A percentile compares a stretch with the other conserved stretches of the same genome.
Conservation (phyloP, 2,113 vertebrate genomes). For the Syrmaticus mikado region DNA sequence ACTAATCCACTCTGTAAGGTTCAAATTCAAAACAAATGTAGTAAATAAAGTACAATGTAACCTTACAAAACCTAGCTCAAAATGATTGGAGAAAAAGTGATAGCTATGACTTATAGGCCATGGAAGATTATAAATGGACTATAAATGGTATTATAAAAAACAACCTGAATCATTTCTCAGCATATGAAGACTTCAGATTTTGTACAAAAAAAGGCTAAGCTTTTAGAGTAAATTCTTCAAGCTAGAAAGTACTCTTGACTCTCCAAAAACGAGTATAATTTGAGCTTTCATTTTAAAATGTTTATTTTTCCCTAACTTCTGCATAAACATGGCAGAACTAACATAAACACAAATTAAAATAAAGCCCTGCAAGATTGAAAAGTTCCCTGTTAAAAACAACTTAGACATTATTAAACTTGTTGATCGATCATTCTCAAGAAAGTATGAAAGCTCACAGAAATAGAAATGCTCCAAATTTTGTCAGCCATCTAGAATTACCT, state of each 20-base stretch:
- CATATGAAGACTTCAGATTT: not conserved
- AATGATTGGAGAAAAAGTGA: not conserved
- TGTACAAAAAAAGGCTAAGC: not conserved
- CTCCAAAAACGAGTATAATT: not conserved
- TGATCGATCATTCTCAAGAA: not conserved
- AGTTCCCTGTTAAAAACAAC: not conserved
- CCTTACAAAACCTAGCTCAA: not conserved
- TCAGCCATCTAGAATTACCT: not conserved
- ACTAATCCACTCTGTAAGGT: not conserved
- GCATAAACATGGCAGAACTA: not conserved
- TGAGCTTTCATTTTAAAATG: not conserved
- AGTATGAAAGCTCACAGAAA: not conserved
- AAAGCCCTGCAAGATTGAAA: not conserved
- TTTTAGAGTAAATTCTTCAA: not conserved
- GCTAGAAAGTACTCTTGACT: not conserved
- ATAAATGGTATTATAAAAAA: not conserved
- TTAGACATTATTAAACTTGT: not conserved
- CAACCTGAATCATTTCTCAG: not conserved
- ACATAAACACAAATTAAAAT: not conserved
- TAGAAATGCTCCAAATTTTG: not conserved
- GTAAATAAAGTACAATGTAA: not conserved
- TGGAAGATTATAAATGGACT: too few species aligned
- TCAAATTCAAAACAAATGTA: not conserved
- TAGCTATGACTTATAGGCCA: not conserved
- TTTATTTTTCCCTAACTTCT: not conserved